Percentiles rank a stretch among this genome's conserved stretches.
Evolutionary conservation across 2,797 vertebrate species (phyloP).

Genomic region (Crypturellus tataupa): DNA sequence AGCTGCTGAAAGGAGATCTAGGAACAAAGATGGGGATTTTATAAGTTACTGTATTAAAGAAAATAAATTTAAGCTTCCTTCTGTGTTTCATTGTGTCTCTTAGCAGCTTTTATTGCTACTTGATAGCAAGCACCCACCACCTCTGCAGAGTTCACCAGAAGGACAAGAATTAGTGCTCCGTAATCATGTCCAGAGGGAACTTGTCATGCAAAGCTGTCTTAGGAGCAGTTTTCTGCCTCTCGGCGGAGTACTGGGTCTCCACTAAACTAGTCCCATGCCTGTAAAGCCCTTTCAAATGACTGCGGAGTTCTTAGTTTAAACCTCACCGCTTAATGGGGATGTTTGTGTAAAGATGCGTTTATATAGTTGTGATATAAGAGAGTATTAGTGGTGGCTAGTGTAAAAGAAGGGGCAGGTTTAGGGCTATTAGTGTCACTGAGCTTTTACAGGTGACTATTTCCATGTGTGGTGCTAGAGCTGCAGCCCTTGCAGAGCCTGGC

Average conservation of each 20-base stretch:
- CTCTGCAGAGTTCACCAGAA: fast-evolving
- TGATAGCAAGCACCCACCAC: not conserved
- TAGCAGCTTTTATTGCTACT: not conserved
- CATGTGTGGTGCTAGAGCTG: not conserved
- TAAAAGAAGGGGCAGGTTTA: fast-evolving
- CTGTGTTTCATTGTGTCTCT: not conserved
- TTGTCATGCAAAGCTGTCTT: not conserved
- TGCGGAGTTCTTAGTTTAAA: not conserved
- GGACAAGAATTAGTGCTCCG: not conserved
- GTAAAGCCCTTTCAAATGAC: not conserved
- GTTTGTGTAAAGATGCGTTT: not conserved
- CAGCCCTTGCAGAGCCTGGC: not conserved
- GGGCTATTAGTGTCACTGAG: not conserved
- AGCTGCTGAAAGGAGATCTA: not conserved
- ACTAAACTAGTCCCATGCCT: not conserved
- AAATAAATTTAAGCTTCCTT: not conserved
- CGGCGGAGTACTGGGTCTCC: not conserved
- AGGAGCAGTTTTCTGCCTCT: not conserved
- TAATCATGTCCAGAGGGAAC: not conserved
- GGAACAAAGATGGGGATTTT: not conserved
- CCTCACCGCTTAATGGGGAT: not conserved
- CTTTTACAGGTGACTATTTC: not conserved
- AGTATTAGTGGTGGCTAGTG: not conserved
- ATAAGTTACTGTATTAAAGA: not conserved
- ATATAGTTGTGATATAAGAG: not conserved